Evolutionary conservation across 2,797 vertebrate species (phyloP).

Genomic region (Lacerta bilineata): DNA sequence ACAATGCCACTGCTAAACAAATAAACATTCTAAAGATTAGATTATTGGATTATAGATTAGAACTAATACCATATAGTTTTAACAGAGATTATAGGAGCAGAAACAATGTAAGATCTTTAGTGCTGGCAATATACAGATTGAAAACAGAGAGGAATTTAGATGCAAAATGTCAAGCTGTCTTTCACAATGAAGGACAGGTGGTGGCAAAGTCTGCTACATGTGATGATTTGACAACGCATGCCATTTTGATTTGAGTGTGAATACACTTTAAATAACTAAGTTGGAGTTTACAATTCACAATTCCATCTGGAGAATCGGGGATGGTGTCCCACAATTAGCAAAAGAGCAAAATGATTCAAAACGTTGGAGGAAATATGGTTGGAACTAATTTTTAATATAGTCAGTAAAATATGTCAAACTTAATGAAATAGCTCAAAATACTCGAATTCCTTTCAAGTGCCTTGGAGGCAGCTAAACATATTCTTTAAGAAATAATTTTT

Average conservation of each 20-base stretch:
- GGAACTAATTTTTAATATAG: constrained; percentile 11
- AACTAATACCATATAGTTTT: too few relatives aligned
- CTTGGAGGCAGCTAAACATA: neutral
- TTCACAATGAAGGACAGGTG: constrained; percentile 28
- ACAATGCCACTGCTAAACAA: neutral
- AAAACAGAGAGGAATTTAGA: constrained; percentile 25
- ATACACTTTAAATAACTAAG: constrained; percentile 18
- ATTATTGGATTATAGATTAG: too few relatives aligned
- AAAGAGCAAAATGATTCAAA: constrained; percentile 21
- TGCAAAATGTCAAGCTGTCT: constrained; percentile 23
- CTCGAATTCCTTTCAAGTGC: neutral
- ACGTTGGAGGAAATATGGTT: constrained; percentile 19
- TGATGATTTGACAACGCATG: neutral
- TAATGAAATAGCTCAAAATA: constrained; percentile 29
- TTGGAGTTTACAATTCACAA: constrained; percentile 28
- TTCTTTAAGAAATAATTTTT: neutral
- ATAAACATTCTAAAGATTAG: neutral
- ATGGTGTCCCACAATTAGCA: neutral
- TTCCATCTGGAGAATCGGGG: neutral
- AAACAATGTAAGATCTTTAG: neutral
- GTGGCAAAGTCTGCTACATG: constrained; percentile 25
- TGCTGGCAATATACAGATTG: constrained; percentile 27
- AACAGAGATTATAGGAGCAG: constrained; percentile 14
- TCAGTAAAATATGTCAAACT: constrained; percentile 18
- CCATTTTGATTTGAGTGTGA: constrained; percentile 35